A percentile compares a stretch with the other conserved stretches of the same genome.
These are phyloP conservation scores for Eupithecia dodoneata DNA, from an alignment of 2,888 invertebrate genomes.

Conservation along the genomic window DNA sequence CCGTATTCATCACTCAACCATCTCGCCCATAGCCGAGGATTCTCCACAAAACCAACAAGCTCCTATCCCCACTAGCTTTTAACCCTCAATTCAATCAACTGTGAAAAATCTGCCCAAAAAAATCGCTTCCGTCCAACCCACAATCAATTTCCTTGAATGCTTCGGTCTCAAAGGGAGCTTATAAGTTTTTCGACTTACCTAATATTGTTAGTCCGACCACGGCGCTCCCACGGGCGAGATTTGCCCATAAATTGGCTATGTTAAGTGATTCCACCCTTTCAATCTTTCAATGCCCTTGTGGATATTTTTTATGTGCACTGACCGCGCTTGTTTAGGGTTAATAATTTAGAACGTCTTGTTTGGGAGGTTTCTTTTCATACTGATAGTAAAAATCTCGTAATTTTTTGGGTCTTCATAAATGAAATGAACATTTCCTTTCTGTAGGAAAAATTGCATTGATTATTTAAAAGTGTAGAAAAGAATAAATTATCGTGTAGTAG, in stretches of 20 bases:
- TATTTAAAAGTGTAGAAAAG: neutral
- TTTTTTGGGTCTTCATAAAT: constrained; percentile 7
- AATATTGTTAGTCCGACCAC: constrained; percentile 82
- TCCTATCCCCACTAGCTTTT: constrained; percentile 14
- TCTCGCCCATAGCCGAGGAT: neutral
- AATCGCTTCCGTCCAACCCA: constrained; percentile 37
- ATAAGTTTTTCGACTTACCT: constrained; percentile 73
- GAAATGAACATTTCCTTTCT: neutral
- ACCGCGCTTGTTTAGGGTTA: constrained; percentile 54
- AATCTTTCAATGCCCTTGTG: constrained; percentile 80
- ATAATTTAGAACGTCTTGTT: constrained; percentile 55
- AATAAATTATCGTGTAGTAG: neutral
- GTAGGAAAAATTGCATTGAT: neutral
- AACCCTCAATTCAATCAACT: constrained; percentile 42
- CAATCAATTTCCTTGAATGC: constrained; percentile 60
- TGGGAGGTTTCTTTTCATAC: constrained; percentile 39
- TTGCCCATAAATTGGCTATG: constrained; percentile 78
- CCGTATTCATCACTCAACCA: neutral
- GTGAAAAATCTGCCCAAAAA: constrained; percentile 42
- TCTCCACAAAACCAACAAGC: constrained; percentile 12
- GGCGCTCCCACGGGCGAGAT: constrained; percentile 78
- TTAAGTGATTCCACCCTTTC: constrained; percentile 82
- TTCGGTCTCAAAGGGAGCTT: constrained; percentile 53
- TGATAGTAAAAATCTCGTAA: constrained; percentile 19
- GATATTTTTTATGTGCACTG: constrained; percentile 69